A percentile compares a stretch with the other conserved stretches of the same genome.
Evolutionary conservation across 2,113 vertebrate species (phyloP).

Genomic region (Petrocephalus zakoni): DNA sequence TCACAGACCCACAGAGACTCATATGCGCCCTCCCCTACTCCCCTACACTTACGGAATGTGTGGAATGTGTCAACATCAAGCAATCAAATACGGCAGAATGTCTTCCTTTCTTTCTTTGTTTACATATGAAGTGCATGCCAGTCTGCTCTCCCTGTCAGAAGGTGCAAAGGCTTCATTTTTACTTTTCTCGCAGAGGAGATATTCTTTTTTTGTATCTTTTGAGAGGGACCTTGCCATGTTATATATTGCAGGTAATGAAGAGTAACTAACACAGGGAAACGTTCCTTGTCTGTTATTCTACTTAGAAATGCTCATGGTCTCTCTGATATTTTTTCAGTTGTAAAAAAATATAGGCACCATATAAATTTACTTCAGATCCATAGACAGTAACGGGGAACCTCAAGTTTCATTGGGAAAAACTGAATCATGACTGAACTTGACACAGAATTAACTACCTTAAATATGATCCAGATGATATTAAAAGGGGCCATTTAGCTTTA

Average conservation of each 20-base stretch:
- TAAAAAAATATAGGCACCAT: neutral
- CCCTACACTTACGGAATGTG: neutral
- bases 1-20: neutral
- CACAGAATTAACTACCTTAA: neutral
- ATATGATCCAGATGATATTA: neutral
- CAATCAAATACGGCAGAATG: too few relatives aligned
- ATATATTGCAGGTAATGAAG: neutral
- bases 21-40: neutral
- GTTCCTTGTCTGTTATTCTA: neutral
- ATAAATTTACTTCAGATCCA: neutral
- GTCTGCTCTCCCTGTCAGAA: neutral
- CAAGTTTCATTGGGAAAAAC: neutral
- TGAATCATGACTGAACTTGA: neutral
- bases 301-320: neutral
- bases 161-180: neutral
- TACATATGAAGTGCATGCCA: neutral
- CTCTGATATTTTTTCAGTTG: neutral
- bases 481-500: neutral
- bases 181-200: neutral
- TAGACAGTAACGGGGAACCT: neutral
- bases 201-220: neutral
- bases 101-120: too few relatives aligned
- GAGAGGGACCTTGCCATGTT: neutral
- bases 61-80: too few relatives aligned
- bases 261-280: neutral